Conservation (phyloP, 2,113 vertebrate species). For the Larimichthys crocea region DNA sequence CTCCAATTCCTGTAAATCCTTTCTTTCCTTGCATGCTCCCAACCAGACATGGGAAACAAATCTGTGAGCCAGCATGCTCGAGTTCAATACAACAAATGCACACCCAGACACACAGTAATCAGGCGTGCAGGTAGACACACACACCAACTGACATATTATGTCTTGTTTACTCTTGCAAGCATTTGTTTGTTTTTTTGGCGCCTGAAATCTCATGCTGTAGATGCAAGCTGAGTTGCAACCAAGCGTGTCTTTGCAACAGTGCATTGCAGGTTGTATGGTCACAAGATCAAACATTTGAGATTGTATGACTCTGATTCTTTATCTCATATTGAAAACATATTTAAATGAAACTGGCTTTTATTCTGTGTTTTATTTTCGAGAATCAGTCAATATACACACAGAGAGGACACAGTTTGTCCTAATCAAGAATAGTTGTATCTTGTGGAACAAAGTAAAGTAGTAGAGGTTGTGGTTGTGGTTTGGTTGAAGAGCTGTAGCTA, state of each 20-base stretch:
- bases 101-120: background rate
- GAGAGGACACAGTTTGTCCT: background rate
- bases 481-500: background rate
- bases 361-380: no score
- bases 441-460: background rate
- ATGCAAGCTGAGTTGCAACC: background rate
- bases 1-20: conserved; percentile 51
- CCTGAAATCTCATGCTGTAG: background rate
- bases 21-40: background rate
- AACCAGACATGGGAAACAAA: background rate
- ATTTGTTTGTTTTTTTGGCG: background rate
- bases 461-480: no score
- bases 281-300: background rate
- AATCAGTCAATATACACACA: no score
- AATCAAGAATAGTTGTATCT: background rate
- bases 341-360: background rate
- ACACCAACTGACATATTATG: background rate
- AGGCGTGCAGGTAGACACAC: background rate
- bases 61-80: background rate
- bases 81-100: background rate
- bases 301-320: background rate
- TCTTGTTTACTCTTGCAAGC: background rate
- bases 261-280: background rate
- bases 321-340: background rate
- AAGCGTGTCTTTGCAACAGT: background rate